These are phyloP conservation scores for Thalpophila matura DNA, from an alignment of 2,888 invertebrate genomes.

Conservation along the genomic window DNA sequence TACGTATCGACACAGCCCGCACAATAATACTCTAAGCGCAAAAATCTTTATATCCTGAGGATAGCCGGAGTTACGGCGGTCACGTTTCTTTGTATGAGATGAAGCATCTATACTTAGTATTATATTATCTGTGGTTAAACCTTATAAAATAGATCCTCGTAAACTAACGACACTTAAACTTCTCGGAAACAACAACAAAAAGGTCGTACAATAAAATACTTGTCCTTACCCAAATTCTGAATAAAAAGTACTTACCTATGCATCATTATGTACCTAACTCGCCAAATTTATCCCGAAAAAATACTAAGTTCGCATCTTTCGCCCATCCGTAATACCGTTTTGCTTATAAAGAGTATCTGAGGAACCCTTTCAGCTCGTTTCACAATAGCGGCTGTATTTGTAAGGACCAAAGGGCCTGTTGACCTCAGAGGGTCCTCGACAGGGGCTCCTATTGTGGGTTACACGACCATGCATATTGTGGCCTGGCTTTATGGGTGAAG, in stretches of 20 bases:
- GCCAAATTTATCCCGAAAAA: neutral
- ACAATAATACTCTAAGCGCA: no score
- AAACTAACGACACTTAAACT: neutral
- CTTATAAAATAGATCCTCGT: no score
- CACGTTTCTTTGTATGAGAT: no score
- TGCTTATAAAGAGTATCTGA: conserved; percentile 18
- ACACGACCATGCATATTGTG: conserved; percentile 30
- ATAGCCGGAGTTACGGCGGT: no score
- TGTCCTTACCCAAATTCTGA: neutral
- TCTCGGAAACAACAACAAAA: neutral
- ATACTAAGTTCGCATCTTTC: conserved; percentile 5
- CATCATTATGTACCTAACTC: conserved; percentile 27
- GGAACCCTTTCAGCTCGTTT: conserved; percentile 28
- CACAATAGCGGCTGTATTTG: conserved; percentile 43
- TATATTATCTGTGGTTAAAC: no score
- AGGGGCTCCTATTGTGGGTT: conserved; percentile 27
- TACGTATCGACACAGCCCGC: no score
- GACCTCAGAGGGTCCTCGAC: conserved; percentile 31
- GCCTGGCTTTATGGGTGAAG: neutral
- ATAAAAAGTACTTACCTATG: conserved; percentile 1
- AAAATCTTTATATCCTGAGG: no score
- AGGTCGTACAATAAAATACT: neutral
- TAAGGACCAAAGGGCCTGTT: conserved; percentile 33
- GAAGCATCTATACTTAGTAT: no score
- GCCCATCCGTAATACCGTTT: conserved; percentile 30